These are phyloP conservation scores for Taeniopygia guttata DNA, from an alignment of 2,797 vertebrate species.

Conservation along the genomic window DNA sequence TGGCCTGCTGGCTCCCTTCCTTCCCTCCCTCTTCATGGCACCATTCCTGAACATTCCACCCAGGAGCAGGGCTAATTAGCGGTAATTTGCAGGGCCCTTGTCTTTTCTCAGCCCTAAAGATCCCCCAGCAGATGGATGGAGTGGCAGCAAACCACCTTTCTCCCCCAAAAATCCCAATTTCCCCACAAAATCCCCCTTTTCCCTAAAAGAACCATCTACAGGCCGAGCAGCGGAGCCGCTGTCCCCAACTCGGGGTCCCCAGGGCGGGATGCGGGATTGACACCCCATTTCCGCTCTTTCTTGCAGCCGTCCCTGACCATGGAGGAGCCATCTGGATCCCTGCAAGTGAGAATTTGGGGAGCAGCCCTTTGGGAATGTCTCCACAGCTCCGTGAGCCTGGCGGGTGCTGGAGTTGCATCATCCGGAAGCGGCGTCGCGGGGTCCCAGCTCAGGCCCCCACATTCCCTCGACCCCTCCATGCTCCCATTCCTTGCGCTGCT, in stretches of 20 bases:
- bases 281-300: fast-evolving
- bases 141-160: fast-evolving
- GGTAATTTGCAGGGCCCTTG: fast-evolving
- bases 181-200: background rate
- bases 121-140: background rate
- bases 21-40: fast-evolving
- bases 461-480: fast-evolving
- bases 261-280: fast-evolving
- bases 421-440: fast-evolving
- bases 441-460: background rate
- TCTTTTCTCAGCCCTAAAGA: background rate
- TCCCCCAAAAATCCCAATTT: background rate
- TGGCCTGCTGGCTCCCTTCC: fast-evolving
- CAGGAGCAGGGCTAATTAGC: fast-evolving
- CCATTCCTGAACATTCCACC: fast-evolving
- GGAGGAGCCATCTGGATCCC: fast-evolving
- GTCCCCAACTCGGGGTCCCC: fast-evolving
- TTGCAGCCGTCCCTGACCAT: fast-evolving
- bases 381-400: fast-evolving
- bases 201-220: fast-evolving
- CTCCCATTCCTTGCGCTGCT: background rate
- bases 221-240: fast-evolving
- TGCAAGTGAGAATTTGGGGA: background rate
- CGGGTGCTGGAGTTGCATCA: background rate
- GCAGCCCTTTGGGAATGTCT: background rate